Base-by-base conservation (phyloP, 2,888 invertebrate genomes). In the Drosophila ezoana region DNA sequence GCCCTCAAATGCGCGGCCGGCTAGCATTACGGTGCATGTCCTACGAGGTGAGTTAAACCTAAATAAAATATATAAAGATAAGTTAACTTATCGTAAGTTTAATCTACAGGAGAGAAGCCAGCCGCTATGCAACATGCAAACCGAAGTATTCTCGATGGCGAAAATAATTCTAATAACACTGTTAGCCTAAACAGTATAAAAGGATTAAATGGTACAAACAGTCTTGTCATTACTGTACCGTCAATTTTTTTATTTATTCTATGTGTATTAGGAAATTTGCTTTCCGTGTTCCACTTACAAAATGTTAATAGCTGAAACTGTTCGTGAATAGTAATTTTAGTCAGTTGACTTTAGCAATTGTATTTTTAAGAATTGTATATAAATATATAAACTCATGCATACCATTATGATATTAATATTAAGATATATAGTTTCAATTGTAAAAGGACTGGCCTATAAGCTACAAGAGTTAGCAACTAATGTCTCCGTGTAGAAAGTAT, bases 21-120 rank as follows among this genome's bases (percentile, higher is more conserved):
- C 96, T 23, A 95, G 95, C 64, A 96, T 96, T 69, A 95, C 95
- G 41, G 96, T 96, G 1, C 95, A 96, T 86, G 95, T 96, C 32
- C 92, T 95, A 49, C 93, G 94, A 90, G 95, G 95, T 95, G 90
- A 94, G 78, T 73, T n/a, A 1, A 38, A 8, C 14, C 4, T 2
- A 1, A 18, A 18, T 40, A 18, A 0, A 32, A 23, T 8, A 6
- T 0, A 10, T 8, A 13, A 10, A 28, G 14, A 28, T 23, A 1
- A 18, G 0, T 14, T 43, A 35, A 35, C 3, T 9, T 28, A 8
- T 8, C 28, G 6, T 28, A 28, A 32, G 3, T 51, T 18, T 43
- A 5, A 35, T 44, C 41, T 37, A 4, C 49, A 92, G 92, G 92
- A 70, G 92, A 92, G 76, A 92, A 90, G 60, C 92, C 92, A 32